Evolutionary conservation across 2,888 invertebrate genomes (phyloP), one percentile per base, ranked within the genome.

Genomic region (Miltochrista miniata): DNA sequence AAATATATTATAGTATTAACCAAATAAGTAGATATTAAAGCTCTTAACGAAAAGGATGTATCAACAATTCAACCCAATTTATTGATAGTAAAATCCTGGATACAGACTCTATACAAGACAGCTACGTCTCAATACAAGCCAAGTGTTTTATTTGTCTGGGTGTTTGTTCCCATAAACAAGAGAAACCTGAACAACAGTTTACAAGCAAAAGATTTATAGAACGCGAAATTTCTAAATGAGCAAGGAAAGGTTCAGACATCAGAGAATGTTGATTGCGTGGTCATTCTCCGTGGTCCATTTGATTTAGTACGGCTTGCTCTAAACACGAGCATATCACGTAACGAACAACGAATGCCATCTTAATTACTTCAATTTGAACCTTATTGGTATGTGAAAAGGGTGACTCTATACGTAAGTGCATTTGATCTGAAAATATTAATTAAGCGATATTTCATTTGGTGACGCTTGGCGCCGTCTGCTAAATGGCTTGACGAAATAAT

Each of bases 391-490:
- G 35, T 0, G 47, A 66, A 78, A 76, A 68, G 56, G 57, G 48
- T 59, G 54, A 61, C 48, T 48, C 29, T 45, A 48, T 54, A 59
- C 45, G 62, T 35, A 67, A 52, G 46, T 47, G 50, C 53, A 56
- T 37, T 63, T 59, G 59, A 68, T 47, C 61, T 75, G 79, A 74
- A 77, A 73, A 74, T 73, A 79, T 82, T 88, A 87, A 89, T 90
- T 87, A 87, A 85, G 84, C 74, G 68, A 85, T 86, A 86, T 85
- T 81, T 87, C 82, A 84, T 76, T 69, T 72, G 68, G 73, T 74
- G 87, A 81, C 83, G 73, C 74, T 67, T 67, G 82, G 86, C 85
- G 86, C 88, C 84, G 81, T 76, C 83, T 79, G 72, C 73, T 85
- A 83, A 85, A 81, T 76, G 80, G 79, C 75, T 83, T 86, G 83